A percentile compares a stretch with the other conserved stretches of the same genome.
Evolutionary conservation across 2,888 invertebrate species (phyloP).

Genomic region (Drosophila aldrichi): DNA sequence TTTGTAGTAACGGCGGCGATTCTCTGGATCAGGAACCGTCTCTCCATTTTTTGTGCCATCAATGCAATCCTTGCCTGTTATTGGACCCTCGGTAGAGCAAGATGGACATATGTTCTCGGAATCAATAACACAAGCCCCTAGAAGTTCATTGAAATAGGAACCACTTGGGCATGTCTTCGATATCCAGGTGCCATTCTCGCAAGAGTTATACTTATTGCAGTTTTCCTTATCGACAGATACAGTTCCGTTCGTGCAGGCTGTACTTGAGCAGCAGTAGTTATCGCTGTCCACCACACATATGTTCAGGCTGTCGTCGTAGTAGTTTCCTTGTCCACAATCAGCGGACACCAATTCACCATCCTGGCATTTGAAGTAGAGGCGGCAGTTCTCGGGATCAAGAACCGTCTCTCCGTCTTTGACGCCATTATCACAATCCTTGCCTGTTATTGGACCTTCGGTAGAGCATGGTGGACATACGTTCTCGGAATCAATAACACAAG

Average conservation of each 20-base stretch:
- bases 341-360: constrained; percentile 58
- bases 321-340: constrained; percentile 70
- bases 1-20: constrained; percentile 66
- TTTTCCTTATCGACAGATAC: constrained; percentile 6
- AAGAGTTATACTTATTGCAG: constrained; percentile 47
- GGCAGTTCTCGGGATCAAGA: constrained; percentile 59
- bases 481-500: constrained; percentile 44
- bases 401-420: constrained; percentile 60
- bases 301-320: constrained; percentile 44
- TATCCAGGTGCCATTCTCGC: constrained; percentile 45
- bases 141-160: constrained; percentile 40
- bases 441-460: constrained; percentile 11
- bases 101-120: constrained; percentile 35
- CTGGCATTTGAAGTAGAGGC: constrained; percentile 65
- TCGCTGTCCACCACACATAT: constrained; percentile 35
- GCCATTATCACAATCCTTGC: constrained; percentile 58
- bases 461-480: constrained; percentile 37
- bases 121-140: constrained; percentile 40
- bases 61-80: constrained; percentile 53
- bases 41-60: constrained; percentile 63
- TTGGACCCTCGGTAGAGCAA: background rate
- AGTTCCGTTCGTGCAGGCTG: constrained; percentile 43
- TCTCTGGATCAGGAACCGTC: constrained; percentile 45
- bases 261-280: constrained; percentile 41
- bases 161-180: constrained; percentile 44